Conservation (phyloP, 1,140 invertebrate species). For the Branchinecta lynchi region DNA sequence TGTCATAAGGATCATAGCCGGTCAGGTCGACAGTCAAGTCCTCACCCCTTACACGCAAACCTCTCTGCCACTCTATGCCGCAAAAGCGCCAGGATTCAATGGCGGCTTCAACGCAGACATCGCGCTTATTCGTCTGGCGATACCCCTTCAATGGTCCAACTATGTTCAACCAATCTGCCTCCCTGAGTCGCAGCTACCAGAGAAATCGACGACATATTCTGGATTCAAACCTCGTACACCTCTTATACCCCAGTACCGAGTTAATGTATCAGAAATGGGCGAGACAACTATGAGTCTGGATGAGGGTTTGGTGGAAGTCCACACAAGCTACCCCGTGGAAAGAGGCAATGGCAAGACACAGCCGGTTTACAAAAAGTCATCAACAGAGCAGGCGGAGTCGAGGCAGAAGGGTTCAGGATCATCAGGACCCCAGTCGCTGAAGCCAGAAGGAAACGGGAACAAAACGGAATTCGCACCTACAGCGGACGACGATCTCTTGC, state of each 20-base stretch:
- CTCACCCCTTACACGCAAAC: constrained; percentile 3
- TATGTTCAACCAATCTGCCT: constrained; percentile 16
- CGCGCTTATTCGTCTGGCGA: constrained; percentile 15
- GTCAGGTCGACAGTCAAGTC: neutral
- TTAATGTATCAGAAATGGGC: too few relatives aligned
- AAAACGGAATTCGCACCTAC: too few relatives aligned
- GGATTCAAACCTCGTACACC: too few relatives aligned
- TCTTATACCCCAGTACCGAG: too few relatives aligned
- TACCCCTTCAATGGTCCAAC: constrained; percentile 15
- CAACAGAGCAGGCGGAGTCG: neutral
- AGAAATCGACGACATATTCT: too few relatives aligned
- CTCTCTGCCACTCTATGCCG: constrained; percentile 6
- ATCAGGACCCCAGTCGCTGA: neutral
- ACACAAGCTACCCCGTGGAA: neutral
- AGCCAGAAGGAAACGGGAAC: neutral
- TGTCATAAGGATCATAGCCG: neutral
- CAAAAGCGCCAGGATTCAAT: constrained; percentile 8
- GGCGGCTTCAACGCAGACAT: constrained; percentile 11
- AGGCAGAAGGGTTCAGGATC: neutral
- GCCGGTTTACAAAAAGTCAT: neutral
- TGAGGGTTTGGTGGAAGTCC: neutral
- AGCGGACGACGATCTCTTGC: neutral
- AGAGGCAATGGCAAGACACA: neutral
- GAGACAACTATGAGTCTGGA: too few relatives aligned
- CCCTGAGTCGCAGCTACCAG: neutral